phyloP scores from a whole-genome alignment of 2,888 invertebrate species.

The Xestobium rufovillosum region DNA sequence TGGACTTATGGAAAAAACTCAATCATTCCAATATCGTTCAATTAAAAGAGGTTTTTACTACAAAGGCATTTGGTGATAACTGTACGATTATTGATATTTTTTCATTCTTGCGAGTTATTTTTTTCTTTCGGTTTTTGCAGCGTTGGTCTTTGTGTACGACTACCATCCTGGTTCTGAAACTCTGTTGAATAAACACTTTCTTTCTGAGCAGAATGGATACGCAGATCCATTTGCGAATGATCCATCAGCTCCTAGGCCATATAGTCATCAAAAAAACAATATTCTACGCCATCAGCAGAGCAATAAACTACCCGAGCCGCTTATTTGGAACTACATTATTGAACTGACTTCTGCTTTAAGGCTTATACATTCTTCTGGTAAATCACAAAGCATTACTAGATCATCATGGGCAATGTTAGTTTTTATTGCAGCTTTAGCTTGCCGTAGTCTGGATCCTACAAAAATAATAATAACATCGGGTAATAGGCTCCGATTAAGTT shows the following conservation, averaged over 20 bases:
- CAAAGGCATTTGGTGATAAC: constrained; percentile 92
- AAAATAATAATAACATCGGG: constrained; percentile 64
- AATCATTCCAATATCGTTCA: constrained; percentile 93
- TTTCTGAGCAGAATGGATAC: constrained; percentile 58
- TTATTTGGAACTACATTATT: constrained; percentile 93
- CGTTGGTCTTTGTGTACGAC: constrained; percentile 93
- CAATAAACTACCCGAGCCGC: constrained; percentile 71
- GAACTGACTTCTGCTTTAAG: constrained; percentile 91
- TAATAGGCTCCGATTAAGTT: constrained; percentile 67
- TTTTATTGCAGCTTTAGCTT: constrained; percentile 61
- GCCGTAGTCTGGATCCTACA: constrained; percentile 82
- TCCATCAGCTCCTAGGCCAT: constrained; percentile 70
- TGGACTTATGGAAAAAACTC: constrained; percentile 93
- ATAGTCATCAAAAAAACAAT: constrained; percentile 76
- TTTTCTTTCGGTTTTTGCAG: constrained; percentile 46
- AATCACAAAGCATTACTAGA: constrained; percentile 52
- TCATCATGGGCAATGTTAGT: constrained; percentile 38
- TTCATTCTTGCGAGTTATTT: constrained; percentile 12
- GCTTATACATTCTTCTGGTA: constrained; percentile 68
- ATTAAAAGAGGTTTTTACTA: constrained; percentile 86
- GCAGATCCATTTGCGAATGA: constrained; percentile 77
- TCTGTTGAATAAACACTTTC: constrained; percentile 77
- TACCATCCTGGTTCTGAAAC: constrained; percentile 90
- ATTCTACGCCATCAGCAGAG: constrained; percentile 68
- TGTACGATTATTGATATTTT: too few species aligned